These are phyloP conservation scores for Charanyca ferruginea DNA, from an alignment of 2,888 invertebrate species.

Conservation along the genomic window DNA sequence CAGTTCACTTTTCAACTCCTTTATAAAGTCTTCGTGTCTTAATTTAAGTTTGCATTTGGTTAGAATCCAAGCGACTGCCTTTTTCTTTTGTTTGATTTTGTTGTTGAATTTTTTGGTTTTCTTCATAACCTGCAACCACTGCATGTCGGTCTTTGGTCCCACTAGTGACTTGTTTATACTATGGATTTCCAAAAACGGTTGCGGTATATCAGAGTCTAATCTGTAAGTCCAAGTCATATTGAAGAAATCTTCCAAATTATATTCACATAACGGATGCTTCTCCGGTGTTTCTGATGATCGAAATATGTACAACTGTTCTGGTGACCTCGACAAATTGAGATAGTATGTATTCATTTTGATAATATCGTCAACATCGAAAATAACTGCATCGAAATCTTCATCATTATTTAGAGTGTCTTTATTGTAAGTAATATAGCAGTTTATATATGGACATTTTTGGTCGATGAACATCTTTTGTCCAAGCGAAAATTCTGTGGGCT, in stretches of 20 bases:
- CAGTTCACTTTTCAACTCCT: slow-evolving; percentile 75
- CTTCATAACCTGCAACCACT: slow-evolving; percentile 75
- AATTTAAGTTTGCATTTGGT: slow-evolving; percentile 77
- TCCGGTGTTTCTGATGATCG: slow-evolving; percentile 79
- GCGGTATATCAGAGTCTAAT: slow-evolving; percentile 81
- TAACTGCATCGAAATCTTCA: slow-evolving; percentile 80
- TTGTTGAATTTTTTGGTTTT: slow-evolving; percentile 62
- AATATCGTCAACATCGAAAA: slow-evolving; percentile 77
- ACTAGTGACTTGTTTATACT: slow-evolving; percentile 69
- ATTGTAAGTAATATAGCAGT: slow-evolving; percentile 83
- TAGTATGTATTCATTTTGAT: slow-evolving; percentile 65
- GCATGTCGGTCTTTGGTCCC: slow-evolving; percentile 75
- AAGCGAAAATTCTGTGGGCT: slow-evolving; percentile 60
- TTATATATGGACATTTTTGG: slow-evolving; percentile 80
- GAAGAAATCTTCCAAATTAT: slow-evolving; percentile 80
- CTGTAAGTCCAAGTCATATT: slow-evolving; percentile 88
- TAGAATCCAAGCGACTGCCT: slow-evolving; percentile 81
- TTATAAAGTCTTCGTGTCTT: slow-evolving; percentile 75
- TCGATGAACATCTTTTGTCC: slow-evolving; percentile 80
- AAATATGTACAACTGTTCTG: slow-evolving; percentile 82
- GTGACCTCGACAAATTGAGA: slow-evolving; percentile 72
- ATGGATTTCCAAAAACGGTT: slow-evolving; percentile 79
- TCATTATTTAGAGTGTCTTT: slow-evolving; percentile 70
- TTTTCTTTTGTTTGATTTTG: slow-evolving; percentile 72
- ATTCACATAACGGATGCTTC: slow-evolving; percentile 77